Percentiles rank a stretch among this genome's conserved stretches.
These are phyloP conservation scores for Bombus huntii DNA, from an alignment of 1,140 invertebrate species.

Conservation along the genomic window DNA sequence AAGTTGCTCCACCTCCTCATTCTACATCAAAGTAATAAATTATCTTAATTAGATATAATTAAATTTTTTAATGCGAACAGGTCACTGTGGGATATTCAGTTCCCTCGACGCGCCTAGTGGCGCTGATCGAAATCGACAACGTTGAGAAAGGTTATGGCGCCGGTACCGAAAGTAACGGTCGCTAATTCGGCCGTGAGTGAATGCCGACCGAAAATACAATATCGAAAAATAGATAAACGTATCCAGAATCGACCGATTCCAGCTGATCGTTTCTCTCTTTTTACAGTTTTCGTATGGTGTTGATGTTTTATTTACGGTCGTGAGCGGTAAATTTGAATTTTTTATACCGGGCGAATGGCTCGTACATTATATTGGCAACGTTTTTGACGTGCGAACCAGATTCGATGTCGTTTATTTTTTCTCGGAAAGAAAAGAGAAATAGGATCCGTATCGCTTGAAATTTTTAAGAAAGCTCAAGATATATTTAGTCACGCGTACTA, in stretches of 20 bases:
- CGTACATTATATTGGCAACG: background rate
- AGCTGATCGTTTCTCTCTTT: background rate
- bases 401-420: background rate
- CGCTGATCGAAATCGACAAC: constrained; percentile 27
- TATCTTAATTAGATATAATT: background rate
- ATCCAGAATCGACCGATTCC: too few relatives aligned
- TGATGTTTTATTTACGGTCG: constrained; percentile 5
- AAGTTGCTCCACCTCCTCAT: too few relatives aligned
- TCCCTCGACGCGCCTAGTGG: background rate
- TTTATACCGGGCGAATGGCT: background rate
- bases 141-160: constrained; percentile 38
- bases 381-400: background rate
- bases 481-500: constrained; percentile 17
- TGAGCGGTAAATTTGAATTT: background rate
- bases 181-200: background rate
- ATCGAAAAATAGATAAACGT: background rate
- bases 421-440: background rate
- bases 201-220: background rate
- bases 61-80: background rate
- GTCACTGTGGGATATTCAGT: background rate
- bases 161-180: constrained; percentile 1
- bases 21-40: background rate
- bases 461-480: constrained; percentile 4
- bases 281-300: background rate
- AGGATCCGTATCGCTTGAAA: background rate